Evolutionary conservation across 2,113 vertebrate species (phyloP).

Genomic region (Nothocercus julius): DNA sequence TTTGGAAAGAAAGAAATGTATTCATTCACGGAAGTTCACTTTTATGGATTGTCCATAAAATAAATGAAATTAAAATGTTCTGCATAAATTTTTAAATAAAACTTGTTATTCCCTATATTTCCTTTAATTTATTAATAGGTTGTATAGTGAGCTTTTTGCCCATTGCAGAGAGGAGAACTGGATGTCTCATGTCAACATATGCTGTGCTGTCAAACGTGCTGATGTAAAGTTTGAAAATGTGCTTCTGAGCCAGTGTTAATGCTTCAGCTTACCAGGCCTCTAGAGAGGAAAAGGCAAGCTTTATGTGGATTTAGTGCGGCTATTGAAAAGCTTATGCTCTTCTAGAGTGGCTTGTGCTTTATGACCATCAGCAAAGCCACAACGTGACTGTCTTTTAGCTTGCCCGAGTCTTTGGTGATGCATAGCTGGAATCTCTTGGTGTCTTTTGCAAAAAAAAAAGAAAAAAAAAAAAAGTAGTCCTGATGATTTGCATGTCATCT

Average conservation of each 20-base stretch:
- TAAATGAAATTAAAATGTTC: neutral
- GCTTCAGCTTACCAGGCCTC: constrained; percentile 5
- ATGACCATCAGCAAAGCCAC: neutral
- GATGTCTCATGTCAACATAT: neutral
- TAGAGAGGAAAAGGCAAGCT: neutral
- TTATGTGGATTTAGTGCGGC: neutral
- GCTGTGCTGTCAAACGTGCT: neutral
- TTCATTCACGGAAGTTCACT: neutral
- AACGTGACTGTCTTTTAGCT: neutral
- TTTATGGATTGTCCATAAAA: neutral
- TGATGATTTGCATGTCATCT: constrained; percentile 6
- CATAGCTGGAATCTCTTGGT: neutral
- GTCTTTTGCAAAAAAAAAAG: neutral
- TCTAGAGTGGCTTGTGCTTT: constrained; percentile 4
- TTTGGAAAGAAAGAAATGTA: neutral
- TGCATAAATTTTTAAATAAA: neutral
- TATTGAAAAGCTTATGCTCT: neutral
- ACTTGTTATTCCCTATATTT: neutral
- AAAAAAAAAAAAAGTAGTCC: neutral
- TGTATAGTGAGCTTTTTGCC: neutral
- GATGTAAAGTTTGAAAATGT: constrained; percentile 5
- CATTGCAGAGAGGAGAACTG: neutral
- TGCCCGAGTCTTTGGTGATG: neutral
- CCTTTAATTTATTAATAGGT: neutral
- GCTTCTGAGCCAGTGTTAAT: neutral